These are phyloP conservation scores for Riparia riparia DNA, from an alignment of 2,113 vertebrate species.

Conservation along the genomic window DNA sequence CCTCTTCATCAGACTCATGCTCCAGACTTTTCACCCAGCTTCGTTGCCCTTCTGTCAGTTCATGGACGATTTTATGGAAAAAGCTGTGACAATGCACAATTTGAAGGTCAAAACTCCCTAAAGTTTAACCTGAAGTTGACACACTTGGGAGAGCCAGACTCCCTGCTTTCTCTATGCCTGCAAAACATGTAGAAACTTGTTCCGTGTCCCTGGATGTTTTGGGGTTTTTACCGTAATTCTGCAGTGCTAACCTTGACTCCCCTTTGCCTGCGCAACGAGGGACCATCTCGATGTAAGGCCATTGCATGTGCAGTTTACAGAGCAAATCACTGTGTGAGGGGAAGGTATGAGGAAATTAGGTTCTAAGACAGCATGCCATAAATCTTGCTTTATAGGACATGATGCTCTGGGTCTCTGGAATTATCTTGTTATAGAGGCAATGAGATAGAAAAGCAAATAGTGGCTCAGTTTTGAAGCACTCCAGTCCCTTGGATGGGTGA, in stretches of 20 bases:
- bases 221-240: not conserved
- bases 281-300: not conserved
- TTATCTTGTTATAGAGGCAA: constrained; percentile 24
- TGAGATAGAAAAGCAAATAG: constrained; percentile 39
- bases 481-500: not conserved
- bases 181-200: not conserved
- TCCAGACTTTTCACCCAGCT: not conserved
- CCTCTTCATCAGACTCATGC: not conserved
- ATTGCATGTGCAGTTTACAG: constrained; percentile 16
- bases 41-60: not conserved
- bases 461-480: not conserved
- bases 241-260: constrained; percentile 5
- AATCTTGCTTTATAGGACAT: constrained; percentile 50
- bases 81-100: not conserved
- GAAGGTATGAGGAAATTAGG: constrained; percentile 14
- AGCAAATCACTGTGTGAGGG: constrained; percentile 4
- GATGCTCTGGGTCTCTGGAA: not conserved
- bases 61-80: not conserved
- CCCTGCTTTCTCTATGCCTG: not conserved
- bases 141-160: not conserved
- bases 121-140: not conserved
- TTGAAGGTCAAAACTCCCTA: not conserved
- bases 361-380: constrained; percentile 12
- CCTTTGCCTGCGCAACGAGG: not conserved
- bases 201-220: not conserved